Conservation (phyloP, 2,113 vertebrate species). For the Myanophis thanlyinensis region DNA sequence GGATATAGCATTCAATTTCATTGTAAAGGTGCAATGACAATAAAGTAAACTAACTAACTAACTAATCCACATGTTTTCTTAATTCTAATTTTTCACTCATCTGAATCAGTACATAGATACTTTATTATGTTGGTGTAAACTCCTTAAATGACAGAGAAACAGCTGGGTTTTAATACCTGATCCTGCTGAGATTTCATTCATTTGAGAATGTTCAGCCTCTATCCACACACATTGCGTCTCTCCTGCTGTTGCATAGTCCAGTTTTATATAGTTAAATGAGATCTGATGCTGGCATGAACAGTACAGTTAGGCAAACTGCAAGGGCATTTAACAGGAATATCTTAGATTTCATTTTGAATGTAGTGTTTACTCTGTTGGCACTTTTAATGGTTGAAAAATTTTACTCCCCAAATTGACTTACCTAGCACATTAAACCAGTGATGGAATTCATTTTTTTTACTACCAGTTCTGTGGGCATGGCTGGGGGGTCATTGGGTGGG, state of each 20-base stretch:
- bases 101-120: conserved; percentile 3
- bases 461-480: no score
- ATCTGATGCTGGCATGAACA: conserved; percentile 47
- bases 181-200: conserved; percentile 54
- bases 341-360: conserved; percentile 49
- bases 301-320: conserved; percentile 51
- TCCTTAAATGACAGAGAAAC: conserved; percentile 55
- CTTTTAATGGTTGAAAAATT: conserved; percentile 22
- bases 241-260: conserved; percentile 51
- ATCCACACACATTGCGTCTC: conserved; percentile 18
- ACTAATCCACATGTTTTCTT: conserved; percentile 20
- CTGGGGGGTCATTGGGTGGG: no score
- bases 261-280: conserved; percentile 46
- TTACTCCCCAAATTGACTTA: not conserved
- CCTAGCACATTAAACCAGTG: not conserved
- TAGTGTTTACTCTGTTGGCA: not conserved
- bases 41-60: no score
- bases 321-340: conserved; percentile 50
- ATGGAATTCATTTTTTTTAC: no score
- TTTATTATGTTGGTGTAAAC: conserved; percentile 37
- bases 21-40: no score
- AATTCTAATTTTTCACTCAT: conserved; percentile 4
- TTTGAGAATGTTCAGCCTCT: conserved; percentile 33
- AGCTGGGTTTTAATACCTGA: conserved; percentile 54
- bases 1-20: no score